A percentile compares a stretch with the other conserved stretches of the same genome.
phyloP scores from a whole-genome alignment of 2,888 invertebrate genomes.

The Phalera bucephala region DNA sequence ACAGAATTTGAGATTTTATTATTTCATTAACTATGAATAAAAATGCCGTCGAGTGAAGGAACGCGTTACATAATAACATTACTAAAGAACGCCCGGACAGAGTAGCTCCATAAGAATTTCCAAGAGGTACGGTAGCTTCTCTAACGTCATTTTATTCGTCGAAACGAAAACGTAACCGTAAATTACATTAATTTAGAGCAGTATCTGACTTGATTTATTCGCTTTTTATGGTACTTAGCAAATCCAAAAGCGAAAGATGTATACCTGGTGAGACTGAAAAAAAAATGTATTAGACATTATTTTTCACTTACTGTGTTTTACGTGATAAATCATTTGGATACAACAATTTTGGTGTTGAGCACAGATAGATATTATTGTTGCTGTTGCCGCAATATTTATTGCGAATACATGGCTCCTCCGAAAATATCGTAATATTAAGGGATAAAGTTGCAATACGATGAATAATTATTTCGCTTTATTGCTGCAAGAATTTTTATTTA shows the following conservation, averaged over 20 bases:
- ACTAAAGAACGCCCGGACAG: not conserved
- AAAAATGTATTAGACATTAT: constrained; percentile 33
- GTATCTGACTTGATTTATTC: constrained; percentile 64
- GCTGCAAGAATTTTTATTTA: no score
- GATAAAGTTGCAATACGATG: no score
- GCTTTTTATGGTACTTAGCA: constrained; percentile 57
- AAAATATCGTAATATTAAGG: no score
- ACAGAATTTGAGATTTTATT: not conserved
- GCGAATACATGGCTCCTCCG: no score
- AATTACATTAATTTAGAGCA: constrained; percentile 65
- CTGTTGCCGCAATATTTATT: no score
- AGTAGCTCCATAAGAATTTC: constrained; percentile 15
- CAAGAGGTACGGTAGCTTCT: constrained; percentile 11
- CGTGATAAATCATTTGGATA: not conserved
- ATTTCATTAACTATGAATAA: not conserved
- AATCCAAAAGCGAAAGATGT: constrained; percentile 42
- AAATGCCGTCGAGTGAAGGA: not conserved
- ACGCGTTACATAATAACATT: constrained; percentile 1
- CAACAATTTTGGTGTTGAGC: not conserved
- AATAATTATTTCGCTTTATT: no score
- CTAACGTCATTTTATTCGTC: constrained; percentile 51
- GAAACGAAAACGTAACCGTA: constrained; percentile 57
- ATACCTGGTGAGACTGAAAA: constrained; percentile 35
- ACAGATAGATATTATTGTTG: no score
- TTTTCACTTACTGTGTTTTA: constrained; percentile 9